phyloP scores from a whole-genome alignment of 30 jellyfish, hydroid and myxozoan species.

The Calvadosia cruxmelitensis region DNA sequence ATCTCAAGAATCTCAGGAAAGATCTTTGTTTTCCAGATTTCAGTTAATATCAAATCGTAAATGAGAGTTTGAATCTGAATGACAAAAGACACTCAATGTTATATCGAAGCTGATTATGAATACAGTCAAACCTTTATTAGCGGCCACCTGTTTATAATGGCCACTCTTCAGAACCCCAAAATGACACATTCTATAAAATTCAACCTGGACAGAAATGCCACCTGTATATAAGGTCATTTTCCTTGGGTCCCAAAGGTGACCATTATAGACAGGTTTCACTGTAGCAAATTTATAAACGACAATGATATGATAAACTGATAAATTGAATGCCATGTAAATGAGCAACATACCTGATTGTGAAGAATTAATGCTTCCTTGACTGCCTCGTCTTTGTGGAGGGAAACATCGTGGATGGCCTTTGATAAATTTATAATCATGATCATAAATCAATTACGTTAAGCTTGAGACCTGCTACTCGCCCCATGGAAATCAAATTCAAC shows the following conservation, averaged over 20 bases:
- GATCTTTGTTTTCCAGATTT: slow-evolving; percentile 64
- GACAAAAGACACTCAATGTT: neutral
- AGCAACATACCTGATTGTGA: slow-evolving; percentile 34
- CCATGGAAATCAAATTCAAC: neutral
- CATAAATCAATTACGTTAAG: no score
- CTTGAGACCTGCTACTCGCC: no score
- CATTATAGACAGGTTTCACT: neutral
- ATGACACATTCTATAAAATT: no score
- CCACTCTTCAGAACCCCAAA: neutral
- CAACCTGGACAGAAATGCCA: no score
- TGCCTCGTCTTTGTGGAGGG: slow-evolving; percentile 51
- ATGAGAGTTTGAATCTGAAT: slow-evolving; percentile 28
- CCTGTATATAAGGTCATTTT: no score
- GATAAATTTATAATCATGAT: no score
- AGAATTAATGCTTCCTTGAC: slow-evolving; percentile 55
- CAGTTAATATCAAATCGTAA: slow-evolving; percentile 46
- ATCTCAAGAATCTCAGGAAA: slow-evolving; percentile 39
- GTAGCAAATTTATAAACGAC: no score
- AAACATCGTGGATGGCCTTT: slow-evolving; percentile 79
- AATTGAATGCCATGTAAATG: neutral
- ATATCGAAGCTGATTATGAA: neutral
- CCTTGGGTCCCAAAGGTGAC: no score
- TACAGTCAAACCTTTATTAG: neutral
- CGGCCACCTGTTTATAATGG: neutral
- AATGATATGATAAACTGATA: no score